Conservation (phyloP, 2,888 invertebrate genomes). For the Ephialtes manifestator region DNA sequence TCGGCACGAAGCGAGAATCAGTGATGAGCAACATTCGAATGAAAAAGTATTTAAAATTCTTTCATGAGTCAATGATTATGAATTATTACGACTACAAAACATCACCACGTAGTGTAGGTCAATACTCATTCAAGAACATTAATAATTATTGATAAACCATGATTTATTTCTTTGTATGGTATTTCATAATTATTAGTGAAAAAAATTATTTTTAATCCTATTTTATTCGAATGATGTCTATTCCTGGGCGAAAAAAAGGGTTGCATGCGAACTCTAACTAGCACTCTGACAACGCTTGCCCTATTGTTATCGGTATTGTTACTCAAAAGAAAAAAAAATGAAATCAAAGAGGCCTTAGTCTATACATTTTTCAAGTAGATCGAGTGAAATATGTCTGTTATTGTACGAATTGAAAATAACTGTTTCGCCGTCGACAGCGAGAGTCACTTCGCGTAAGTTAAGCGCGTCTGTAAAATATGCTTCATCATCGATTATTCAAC, state of each 20-base stretch:
- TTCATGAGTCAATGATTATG: not conserved
- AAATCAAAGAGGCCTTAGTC: slow-evolving; percentile 73
- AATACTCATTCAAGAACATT: not conserved
- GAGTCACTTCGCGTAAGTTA: slow-evolving; percentile 44
- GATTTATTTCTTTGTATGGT: not conserved
- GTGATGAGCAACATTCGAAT: slow-evolving; percentile 5
- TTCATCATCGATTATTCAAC: slow-evolving; percentile 34
- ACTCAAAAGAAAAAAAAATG: slow-evolving; percentile 51
- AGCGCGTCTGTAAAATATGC: slow-evolving; percentile 61
- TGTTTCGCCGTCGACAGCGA: slow-evolving; percentile 9
- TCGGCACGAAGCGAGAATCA: slow-evolving; percentile 17
- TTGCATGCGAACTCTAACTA: slow-evolving; percentile 12
- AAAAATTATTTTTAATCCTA: not conserved
- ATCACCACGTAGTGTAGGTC: no score
- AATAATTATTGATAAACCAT: not conserved
- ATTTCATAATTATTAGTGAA: not conserved
- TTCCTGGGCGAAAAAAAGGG: not conserved
- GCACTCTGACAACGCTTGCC: slow-evolving; percentile 41
- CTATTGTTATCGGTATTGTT: slow-evolving; percentile 67
- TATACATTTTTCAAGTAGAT: slow-evolving; percentile 68
- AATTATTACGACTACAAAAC: not conserved
- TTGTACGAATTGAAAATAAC: slow-evolving; percentile 46
- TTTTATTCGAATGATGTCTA: not conserved
- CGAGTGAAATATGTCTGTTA: slow-evolving; percentile 56
- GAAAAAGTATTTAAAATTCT: not conserved